These are phyloP conservation scores for Pristis pectinata DNA, from an alignment of 2,797 vertebrate genomes.

Conservation along the genomic window DNA sequence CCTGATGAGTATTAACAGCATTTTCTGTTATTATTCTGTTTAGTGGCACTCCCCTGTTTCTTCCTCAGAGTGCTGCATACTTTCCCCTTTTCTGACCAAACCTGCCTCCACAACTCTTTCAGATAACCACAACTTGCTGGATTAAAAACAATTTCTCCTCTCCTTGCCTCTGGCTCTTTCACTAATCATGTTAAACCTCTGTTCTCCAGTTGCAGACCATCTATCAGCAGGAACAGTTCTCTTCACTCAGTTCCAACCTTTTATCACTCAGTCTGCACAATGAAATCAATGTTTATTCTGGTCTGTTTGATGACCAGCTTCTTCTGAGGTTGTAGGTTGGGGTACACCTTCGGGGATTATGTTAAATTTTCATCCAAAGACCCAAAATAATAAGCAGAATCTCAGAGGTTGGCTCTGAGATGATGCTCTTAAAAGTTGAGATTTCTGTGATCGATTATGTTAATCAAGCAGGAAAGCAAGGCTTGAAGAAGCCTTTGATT, in stretches of 20 bases:
- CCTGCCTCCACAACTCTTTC: too few species aligned
- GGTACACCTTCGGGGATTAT: not conserved
- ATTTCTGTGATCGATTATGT: not conserved
- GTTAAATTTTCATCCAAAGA: not conserved
- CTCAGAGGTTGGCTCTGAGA: too few species aligned
- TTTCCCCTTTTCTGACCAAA: too few species aligned
- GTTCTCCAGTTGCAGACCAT: not conserved
- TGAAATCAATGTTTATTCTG: not conserved
- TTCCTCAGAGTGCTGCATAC: too few species aligned
- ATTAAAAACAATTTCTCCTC: not conserved
- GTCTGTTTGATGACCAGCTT: not conserved
- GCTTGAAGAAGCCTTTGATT: not conserved
- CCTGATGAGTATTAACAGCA: too few species aligned
- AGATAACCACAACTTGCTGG: not conserved
- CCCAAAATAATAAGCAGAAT: not conserved
- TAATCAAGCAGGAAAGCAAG: not conserved
- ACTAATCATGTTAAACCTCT: not conserved
- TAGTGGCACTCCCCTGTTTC: too few species aligned
- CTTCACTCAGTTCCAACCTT: not conserved
- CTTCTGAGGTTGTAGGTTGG: not conserved
- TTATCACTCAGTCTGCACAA: not conserved
- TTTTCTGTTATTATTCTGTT: too few species aligned
- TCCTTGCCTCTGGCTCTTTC: not conserved
- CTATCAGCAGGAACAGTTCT: not conserved
- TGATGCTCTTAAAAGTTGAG: not conserved